Evolutionary conservation across 2,113 vertebrate species (phyloP), one percentile per base, ranked within the genome.

Genomic region (Pteruthius melanotis): DNA sequence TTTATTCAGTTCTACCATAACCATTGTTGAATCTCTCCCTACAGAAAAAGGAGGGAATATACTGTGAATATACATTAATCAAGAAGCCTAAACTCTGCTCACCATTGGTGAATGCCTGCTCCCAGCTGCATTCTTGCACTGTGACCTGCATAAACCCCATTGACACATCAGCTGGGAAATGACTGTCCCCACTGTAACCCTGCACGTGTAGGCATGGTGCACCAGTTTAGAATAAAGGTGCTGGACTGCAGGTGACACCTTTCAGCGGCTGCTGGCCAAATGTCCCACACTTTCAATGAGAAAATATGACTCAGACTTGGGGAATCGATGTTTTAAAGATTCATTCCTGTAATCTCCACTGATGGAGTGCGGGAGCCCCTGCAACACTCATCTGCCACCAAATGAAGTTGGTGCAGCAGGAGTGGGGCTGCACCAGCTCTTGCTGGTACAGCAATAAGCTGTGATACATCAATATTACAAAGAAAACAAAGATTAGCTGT

Each of bases 401-500:
- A 2, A 18, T 20, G 23, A 77, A 78, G 59, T 15, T 15, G 1
- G 56, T 60, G 69, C 37, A 84, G 37, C 31, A 57, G 45, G 22
- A 70, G 15, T 18, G 83, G 64, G 49, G 64, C 53, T 78, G 45
- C 20, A 4, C n/a, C 94, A 87, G 81, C 33, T 78, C 88, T 40
- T 81, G 71, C 78, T 33, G 31, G 15, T 45, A 71, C 37, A 83
- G 39, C 88, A 63, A 22, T 68, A 60, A 94, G 40, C 64, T 91
- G 54, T 17, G 52, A 33, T 88, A 30, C 37, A 56, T 66, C 56
- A 44, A 10, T 49, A 64, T 52, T n/a, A 80, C 70, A 54, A 93
- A 96, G 57, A 83, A 89, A 89, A 85, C 44, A 83, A 68, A 90
- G 77, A 75, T 83, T 50, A 89, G 68, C 89, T 86, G 37, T 65